Conservation (phyloP, 92 coral and sea anemone genomes). For the Paragorgia papillata region DNA sequence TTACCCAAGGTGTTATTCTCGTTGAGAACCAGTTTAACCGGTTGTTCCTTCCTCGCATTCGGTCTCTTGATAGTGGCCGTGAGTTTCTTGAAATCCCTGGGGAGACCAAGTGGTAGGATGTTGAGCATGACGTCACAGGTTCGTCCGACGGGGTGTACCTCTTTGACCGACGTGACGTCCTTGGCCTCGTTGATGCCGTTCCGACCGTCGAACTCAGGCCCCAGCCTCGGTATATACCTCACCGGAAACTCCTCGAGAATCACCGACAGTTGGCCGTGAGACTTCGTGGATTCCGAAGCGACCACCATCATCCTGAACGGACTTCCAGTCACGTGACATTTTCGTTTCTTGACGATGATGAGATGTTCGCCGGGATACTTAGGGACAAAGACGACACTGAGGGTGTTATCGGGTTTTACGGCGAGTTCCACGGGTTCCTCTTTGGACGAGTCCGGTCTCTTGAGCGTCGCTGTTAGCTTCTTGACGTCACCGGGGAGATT, state of each 20-base stretch:
- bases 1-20: constrained; percentile 80
- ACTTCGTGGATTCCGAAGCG: constrained; percentile 88
- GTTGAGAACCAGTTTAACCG: constrained; percentile 68
- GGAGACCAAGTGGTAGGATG: constrained; percentile 62
- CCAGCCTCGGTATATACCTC: background rate
- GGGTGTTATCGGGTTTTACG: constrained; percentile 86
- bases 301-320: constrained; percentile 96
- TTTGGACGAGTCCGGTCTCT: constrained; percentile 72
- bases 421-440: constrained; percentile 84
- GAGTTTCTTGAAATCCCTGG: constrained; percentile 65
- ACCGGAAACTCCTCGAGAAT: background rate
- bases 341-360: constrained; percentile 82
- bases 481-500: constrained; percentile 81
- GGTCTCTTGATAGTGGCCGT: constrained; percentile 83
- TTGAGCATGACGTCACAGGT: constrained; percentile 72
- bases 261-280: constrained; percentile 54
- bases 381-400: constrained; percentile 87
- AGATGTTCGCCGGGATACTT: constrained; percentile 90
- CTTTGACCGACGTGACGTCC: too few species aligned
- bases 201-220: background rate
- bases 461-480: constrained; percentile 68
- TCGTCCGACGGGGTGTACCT: constrained; percentile 78
- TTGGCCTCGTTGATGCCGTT: background rate
- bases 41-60: constrained; percentile 70
- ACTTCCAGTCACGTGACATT: constrained; percentile 83